Evolutionary conservation across 2,797 vertebrate genomes (phyloP), one percentile per base, ranked within the genome.

Genomic region (Tinamus major): DNA sequence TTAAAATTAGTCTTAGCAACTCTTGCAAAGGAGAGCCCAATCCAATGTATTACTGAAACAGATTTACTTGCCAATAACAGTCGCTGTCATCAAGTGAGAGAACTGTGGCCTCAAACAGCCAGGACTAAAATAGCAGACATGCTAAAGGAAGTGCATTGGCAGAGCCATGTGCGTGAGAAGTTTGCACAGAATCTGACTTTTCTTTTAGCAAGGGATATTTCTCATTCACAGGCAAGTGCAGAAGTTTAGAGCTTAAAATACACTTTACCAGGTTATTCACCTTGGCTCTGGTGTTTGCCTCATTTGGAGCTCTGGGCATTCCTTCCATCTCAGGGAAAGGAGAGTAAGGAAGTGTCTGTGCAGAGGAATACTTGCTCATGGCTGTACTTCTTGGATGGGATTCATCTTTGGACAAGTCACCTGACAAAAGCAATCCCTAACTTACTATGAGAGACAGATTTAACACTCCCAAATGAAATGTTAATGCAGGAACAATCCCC

Each of bases 401-500:
- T 95, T 92, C 65, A 83, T 95, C 94, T 74, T 70, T 20, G 41
- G 81, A 89, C 24, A 33, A 94, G 83, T 80, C 82, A 67, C 84
- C 90, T 79, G 89, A 92, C 94, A 95, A 85, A 75, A 41, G 51
- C 24, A 75, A 89, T 88, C 87, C 76, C 92, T 86, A 87, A 94
- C 20, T 94, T 90, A 86, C 41, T 90, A 27, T 26, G 81, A 95
- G 85, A 93, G 95, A 95, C 81, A 95, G 95, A 90, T 96, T 96
- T 96, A 96, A 96, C 95, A 92, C 94, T 96, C 95, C 93, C 93
- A 95, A 97, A 96, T 88, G 93, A 97, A 97, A 95, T 85, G 92
- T 87, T 97, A 97, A 97, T 97, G 95, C 94, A 93, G 91, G 92
- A 96, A 96, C 96, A 97, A 96, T 96, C 96, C 96, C 86, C 94